These are phyloP conservation scores for Lethocerus indicus DNA, from an alignment of 1,140 invertebrate genomes.

Conservation along the genomic window DNA sequence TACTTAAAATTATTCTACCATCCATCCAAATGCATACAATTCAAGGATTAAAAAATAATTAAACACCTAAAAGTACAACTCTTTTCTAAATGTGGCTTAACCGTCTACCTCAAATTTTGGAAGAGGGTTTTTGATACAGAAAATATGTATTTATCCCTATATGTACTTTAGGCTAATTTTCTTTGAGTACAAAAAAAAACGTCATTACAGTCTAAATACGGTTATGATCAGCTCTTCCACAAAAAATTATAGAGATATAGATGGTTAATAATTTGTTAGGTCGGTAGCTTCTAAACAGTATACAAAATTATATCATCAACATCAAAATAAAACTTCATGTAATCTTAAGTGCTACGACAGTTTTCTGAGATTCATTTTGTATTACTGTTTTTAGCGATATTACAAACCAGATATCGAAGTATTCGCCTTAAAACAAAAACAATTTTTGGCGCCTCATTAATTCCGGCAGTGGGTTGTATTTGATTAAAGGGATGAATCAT, in stretches of 20 bases:
- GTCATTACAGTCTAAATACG: constrained; percentile 1
- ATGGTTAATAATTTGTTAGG: constrained; percentile 4
- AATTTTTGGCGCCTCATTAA: no score
- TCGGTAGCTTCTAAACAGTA: no score
- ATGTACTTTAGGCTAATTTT: constrained; percentile 11
- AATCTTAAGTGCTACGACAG: no score
- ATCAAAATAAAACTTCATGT: no score
- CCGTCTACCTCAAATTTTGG: constrained; percentile 15
- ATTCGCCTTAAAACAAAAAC: no score
- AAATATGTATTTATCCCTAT: constrained; percentile 13
- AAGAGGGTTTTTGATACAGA: constrained; percentile 13
- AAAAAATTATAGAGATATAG: constrained; percentile 5
- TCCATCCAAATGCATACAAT: constrained; percentile 7
- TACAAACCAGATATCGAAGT: no score
- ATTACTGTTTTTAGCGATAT: no score
- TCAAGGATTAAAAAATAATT: constrained; percentile 9
- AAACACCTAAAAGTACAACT: constrained; percentile 15
- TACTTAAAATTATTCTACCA: no score
- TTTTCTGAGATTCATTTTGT: no score
- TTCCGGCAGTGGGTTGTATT: no score
- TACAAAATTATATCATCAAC: no score
- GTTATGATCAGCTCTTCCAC: constrained; percentile 9
- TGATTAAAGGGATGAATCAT: no score
- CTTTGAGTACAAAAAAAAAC: constrained; percentile 12
- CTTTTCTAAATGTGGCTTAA: constrained; percentile 15